Evolutionary conservation across 2,888 invertebrate genomes (phyloP).

Genomic region (Diogma glabrata): DNA sequence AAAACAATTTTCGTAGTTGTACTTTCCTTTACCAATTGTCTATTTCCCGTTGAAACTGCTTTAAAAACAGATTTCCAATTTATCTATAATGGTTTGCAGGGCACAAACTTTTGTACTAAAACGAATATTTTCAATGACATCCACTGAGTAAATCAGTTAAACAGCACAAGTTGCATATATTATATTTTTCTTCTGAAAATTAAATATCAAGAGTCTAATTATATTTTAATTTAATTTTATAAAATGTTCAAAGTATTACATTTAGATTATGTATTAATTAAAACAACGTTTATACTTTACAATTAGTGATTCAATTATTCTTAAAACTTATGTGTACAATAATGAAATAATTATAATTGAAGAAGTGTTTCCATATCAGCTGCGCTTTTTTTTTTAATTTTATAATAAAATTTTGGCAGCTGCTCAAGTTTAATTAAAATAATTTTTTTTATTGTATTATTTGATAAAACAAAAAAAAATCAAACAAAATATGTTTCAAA

Average conservation of each 20-base stretch:
- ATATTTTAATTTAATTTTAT: neutral
- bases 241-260: neutral
- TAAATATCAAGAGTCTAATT: no score
- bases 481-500: constrained; percentile 2
- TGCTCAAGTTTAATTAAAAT: constrained; percentile 1
- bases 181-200: constrained; percentile 2
- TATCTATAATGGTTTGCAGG: no score
- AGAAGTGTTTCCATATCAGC: neutral
- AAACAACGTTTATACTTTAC: neutral
- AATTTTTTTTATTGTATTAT: neutral
- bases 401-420: constrained; percentile 4
- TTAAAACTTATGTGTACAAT: neutral
- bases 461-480: neutral
- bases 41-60: no score
- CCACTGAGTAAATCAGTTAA: neutral
- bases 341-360: neutral
- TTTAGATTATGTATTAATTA: neutral
- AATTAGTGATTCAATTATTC: neutral
- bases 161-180: neutral
- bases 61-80: no score
- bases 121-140: neutral
- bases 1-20: no score
- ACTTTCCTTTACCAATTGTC: no score
- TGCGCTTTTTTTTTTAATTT: constrained; percentile 3
- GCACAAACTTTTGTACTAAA: no score